These are phyloP conservation scores for Hydrolagus affinis DNA, from an alignment of 2,113 vertebrate species.

Conservation along the genomic window DNA sequence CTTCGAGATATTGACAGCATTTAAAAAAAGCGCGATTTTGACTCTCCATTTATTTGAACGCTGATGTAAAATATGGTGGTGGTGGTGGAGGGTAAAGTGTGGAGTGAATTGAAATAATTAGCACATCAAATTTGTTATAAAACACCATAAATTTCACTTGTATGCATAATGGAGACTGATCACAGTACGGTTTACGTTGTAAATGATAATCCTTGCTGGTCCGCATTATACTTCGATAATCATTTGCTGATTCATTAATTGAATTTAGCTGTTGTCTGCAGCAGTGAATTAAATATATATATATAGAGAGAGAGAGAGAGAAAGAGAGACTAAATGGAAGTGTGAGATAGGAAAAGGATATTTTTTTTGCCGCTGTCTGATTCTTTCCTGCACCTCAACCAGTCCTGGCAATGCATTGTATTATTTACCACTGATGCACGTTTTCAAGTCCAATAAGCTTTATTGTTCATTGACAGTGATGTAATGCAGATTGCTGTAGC, in stretches of 20 bases:
- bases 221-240: background rate
- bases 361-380: too few species aligned
- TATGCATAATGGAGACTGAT: background rate
- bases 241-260: background rate
- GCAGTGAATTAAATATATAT: too few species aligned
- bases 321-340: background rate
- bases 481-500: constrained; percentile 1
- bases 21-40: background rate
- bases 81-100: too few species aligned
- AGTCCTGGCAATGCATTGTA: background rate
- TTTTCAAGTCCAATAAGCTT: background rate
- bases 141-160: background rate
- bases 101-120: too few species aligned
- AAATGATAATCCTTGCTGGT: background rate
- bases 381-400: background rate
- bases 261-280: background rate
- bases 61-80: too few species aligned
- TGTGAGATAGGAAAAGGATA: background rate
- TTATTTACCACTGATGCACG: background rate
- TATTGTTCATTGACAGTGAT: background rate
- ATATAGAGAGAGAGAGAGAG: background rate
- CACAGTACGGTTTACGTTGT: background rate
- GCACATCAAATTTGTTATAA: too few species aligned
- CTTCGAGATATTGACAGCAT: background rate
- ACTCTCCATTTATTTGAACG: background rate